phyloP scores from a whole-genome alignment of 2,888 invertebrate genomes.

The Cryptus viduatorius region DNA sequence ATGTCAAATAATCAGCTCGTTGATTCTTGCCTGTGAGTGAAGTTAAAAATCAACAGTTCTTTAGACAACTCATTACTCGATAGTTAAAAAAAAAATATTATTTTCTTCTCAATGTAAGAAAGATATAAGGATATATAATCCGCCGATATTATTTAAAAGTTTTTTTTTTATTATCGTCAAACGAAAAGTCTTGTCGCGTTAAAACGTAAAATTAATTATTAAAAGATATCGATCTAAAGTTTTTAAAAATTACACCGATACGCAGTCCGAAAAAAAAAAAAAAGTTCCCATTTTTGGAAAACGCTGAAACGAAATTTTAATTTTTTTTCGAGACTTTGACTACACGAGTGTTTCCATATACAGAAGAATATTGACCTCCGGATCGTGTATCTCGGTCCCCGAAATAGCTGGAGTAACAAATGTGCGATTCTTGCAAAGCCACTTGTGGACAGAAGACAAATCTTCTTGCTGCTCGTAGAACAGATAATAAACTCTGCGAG shows the following conservation, averaged over 20 bases:
- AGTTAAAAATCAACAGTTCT: not conserved
- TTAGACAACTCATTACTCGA: not conserved
- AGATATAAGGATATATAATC: not conserved
- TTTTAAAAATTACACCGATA: not conserved
- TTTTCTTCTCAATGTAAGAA: not conserved
- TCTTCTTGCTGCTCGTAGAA: slow-evolving; percentile 4
- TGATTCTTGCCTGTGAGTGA: slow-evolving; percentile 89
- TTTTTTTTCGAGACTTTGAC: not conserved
- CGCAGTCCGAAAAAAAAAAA: not conserved
- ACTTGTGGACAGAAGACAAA: not conserved
- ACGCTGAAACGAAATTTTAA: not conserved
- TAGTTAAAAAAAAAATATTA: not conserved
- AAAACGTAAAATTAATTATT: not conserved
- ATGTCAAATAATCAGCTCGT: slow-evolving; percentile 89
- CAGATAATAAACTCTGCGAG: not conserved
- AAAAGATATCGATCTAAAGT: not conserved
- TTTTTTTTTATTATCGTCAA: not conserved
- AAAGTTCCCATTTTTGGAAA: not conserved
- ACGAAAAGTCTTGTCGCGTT: not conserved
- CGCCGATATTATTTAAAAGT: not conserved
- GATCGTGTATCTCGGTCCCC: not conserved
- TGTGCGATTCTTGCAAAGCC: not conserved
- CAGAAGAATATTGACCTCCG: not conserved
- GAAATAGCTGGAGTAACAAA: not conserved
- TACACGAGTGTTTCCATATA: not conserved